A percentile compares a stretch with the other conserved stretches of the same genome.
Conservation (phyloP, 92 coral and sea anemone genomes). For the Ricordea florida region DNA sequence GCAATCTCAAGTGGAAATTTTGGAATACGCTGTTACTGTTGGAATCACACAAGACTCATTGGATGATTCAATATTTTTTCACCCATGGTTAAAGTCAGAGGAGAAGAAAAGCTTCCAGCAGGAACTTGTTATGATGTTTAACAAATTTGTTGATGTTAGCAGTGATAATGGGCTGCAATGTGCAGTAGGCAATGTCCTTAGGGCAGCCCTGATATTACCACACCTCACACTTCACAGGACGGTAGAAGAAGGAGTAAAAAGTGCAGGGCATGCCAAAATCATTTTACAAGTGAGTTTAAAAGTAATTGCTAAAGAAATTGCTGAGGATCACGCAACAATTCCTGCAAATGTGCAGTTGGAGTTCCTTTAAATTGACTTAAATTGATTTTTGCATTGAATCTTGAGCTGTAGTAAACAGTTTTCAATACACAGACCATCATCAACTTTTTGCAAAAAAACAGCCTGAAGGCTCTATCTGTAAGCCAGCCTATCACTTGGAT, state of each 20-base stretch:
- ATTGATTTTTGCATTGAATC: too few relatives aligned
- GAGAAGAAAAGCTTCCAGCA: conserved; percentile 38
- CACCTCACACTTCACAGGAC: conserved; percentile 51
- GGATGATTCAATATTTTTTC: conserved; percentile 53
- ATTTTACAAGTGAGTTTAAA: conserved; percentile 49
- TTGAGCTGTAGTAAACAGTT: too few relatives aligned
- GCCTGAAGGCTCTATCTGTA: too few relatives aligned
- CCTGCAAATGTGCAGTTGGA: too few relatives aligned
- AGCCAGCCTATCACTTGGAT: too few relatives aligned
- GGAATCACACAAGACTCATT: neutral
- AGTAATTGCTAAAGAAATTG: too few relatives aligned
- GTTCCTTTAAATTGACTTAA: too few relatives aligned
- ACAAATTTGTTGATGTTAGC: conserved; percentile 74
- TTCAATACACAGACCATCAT: too few relatives aligned
- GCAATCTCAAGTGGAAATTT: conserved; percentile 55
- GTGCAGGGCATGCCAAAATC: conserved; percentile 53
- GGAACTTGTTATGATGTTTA: conserved; percentile 55
- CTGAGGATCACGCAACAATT: too few relatives aligned
- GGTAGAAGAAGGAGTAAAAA: conserved; percentile 54
- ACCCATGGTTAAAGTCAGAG: conserved; percentile 29
- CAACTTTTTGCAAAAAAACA: too few relatives aligned
- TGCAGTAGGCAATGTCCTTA: conserved; percentile 24
- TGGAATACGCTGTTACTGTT: conserved; percentile 60
- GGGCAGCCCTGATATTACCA: conserved; percentile 42
- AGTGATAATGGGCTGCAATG: conserved; percentile 22